Conservation (phyloP, 2,113 vertebrate genomes). For the Gasterosteus aculeatus region DNA sequence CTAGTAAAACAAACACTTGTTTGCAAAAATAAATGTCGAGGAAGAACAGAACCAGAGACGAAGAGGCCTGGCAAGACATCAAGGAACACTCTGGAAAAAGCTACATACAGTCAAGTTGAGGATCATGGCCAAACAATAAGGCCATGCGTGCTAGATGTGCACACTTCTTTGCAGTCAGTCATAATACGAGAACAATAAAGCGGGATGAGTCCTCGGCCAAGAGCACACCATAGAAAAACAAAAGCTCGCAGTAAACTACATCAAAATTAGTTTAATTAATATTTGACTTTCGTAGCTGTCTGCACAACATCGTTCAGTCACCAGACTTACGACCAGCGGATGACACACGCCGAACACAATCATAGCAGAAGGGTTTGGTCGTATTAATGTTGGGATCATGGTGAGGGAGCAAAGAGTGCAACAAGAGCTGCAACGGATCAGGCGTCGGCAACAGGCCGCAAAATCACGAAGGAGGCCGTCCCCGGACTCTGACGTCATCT, state of each 20-base stretch:
- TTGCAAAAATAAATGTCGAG: slow-evolving; percentile 59
- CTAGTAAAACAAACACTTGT: slow-evolving; percentile 60
- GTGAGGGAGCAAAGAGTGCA: slow-evolving; percentile 68
- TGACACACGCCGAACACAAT: slow-evolving; percentile 39
- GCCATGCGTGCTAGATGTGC: slow-evolving; percentile 46
- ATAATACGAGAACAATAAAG: slow-evolving; percentile 63
- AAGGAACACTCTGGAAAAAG: slow-evolving; percentile 32
- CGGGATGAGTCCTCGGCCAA: slow-evolving; percentile 30
- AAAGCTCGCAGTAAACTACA: slow-evolving; percentile 41
- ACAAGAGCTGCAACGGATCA: slow-evolving; percentile 60
- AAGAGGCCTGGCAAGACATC: slow-evolving; percentile 46
- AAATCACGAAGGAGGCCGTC: slow-evolving; percentile 57
- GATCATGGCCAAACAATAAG: slow-evolving; percentile 43
- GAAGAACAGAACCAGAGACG: slow-evolving; percentile 24
- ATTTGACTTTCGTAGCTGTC: slow-evolving; percentile 46
- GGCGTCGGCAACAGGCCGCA: slow-evolving; percentile 56
- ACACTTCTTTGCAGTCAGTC: slow-evolving; percentile 65
- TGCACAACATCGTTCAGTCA: slow-evolving; percentile 33
- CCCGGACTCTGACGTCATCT: slow-evolving; percentile 69
- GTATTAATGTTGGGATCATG: slow-evolving; percentile 60
- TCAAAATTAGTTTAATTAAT: slow-evolving; percentile 51
- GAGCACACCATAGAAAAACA: slow-evolving; percentile 38
- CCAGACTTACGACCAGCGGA: slow-evolving; percentile 33
- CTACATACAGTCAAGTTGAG: slow-evolving; percentile 7
- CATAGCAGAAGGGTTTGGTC: slow-evolving; percentile 38